Conservation (phyloP, 2,797 vertebrate genomes). For the Falco novaeseelandiae region DNA sequence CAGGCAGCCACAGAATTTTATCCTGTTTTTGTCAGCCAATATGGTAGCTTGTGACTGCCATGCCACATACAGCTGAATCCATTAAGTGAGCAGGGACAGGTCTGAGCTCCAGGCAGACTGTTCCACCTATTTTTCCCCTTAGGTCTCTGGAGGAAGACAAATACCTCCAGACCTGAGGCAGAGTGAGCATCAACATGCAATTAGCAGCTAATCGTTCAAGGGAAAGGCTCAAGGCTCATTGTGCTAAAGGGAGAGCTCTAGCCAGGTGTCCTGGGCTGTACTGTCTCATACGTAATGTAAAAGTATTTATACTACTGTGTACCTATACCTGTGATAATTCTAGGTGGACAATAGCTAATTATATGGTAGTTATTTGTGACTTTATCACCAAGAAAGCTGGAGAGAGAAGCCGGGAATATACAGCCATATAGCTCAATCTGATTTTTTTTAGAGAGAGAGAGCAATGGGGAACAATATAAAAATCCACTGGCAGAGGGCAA, state of each 20-base stretch:
- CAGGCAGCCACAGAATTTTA: not conserved
- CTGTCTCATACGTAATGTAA: not conserved
- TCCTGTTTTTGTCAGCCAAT: not conserved
- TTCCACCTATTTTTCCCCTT: not conserved
- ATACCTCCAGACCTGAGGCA: not conserved
- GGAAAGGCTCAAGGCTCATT: not conserved
- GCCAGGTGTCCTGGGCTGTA: not conserved
- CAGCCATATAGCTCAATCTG: not conserved
- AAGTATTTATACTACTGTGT: not conserved
- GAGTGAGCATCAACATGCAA: not conserved
- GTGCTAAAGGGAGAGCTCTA: not conserved
- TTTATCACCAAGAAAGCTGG: not conserved
- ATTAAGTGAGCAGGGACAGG: too few relatives aligned
- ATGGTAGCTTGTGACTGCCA: not conserved
- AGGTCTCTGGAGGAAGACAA: not conserved
- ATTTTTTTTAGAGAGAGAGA: not conserved
- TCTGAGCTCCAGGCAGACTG: not conserved
- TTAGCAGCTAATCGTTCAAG: not conserved
- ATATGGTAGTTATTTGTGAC: not conserved
- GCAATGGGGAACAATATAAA: not conserved
- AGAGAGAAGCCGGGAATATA: not conserved
- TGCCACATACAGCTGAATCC: not conserved
- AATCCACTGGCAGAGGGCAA: not conserved
- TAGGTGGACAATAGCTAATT: not conserved
- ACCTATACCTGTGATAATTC: not conserved